These are phyloP conservation scores for Myrmecophaga tridactyla DNA, from an alignment of 2,113 vertebrate species.

Conservation along the genomic window DNA sequence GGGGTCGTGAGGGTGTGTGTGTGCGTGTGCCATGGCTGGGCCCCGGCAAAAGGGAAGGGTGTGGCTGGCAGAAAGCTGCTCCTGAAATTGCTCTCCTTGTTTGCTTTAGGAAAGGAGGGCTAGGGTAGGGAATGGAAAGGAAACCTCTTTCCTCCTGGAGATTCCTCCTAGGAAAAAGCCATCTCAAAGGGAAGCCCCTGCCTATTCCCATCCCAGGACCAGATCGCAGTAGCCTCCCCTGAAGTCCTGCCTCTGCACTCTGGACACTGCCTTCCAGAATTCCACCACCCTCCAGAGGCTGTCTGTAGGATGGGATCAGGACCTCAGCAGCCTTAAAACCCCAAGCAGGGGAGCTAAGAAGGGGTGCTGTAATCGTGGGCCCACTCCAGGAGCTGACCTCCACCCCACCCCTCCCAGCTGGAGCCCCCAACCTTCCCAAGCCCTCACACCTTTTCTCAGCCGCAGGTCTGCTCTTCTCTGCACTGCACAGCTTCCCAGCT, in stretches of 20 bases:
- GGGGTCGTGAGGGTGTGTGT: not conserved
- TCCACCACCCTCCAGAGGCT: constrained; percentile 30
- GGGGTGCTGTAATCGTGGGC: not conserved
- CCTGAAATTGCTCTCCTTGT: not conserved
- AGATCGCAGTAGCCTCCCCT: not conserved
- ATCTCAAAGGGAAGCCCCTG: not conserved
- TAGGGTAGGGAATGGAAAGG: not conserved
- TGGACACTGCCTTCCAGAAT: not conserved
- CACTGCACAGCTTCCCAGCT: constrained; percentile 54
- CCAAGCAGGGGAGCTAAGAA: not conserved
- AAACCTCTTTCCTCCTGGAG: not conserved
- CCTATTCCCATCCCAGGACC: not conserved
- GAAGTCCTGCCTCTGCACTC: not conserved
- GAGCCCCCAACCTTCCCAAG: constrained; percentile 30
- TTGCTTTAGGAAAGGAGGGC: constrained; percentile 27
- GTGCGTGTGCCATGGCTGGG: not conserved
- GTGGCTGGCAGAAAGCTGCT: not conserved
- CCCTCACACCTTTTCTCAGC: constrained; percentile 70
- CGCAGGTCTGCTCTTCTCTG: constrained; percentile 41
- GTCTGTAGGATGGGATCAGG: constrained; percentile 29
- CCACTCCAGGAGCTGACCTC: not conserved
- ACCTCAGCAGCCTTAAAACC: constrained; percentile 24
- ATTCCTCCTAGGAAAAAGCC: not conserved
- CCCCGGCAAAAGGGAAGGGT: not conserved
- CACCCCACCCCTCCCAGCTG: not conserved